Percentiles rank a stretch among this genome's conserved stretches.
Conservation (phyloP, 2,113 vertebrate species). For the Amphiprion percula region DNA sequence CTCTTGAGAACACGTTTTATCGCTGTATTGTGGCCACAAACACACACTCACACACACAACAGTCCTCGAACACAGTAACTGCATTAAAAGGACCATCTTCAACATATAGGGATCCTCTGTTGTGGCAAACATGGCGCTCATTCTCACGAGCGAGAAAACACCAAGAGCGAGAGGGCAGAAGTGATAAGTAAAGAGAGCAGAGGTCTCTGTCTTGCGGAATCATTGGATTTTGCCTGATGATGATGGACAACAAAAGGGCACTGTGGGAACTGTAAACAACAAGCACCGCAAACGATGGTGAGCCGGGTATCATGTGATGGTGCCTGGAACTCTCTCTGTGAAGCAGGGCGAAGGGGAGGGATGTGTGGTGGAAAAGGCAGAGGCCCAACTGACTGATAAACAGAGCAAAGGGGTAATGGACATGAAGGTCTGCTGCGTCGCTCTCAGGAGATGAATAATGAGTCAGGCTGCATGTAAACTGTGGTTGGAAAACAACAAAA, state of each 20-base stretch:
- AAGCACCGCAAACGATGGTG: conserved; percentile 60
- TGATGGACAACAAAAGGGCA: conserved; percentile 59
- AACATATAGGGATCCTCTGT: conserved; percentile 27
- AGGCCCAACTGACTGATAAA: conserved; percentile 78
- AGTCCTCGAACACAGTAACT: conserved; percentile 40
- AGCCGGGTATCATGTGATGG: conserved; percentile 67
- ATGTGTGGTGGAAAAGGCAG: conserved; percentile 67
- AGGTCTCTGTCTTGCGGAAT: conserved; percentile 51
- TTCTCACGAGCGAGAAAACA: conserved; percentile 49
- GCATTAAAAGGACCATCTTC: conserved; percentile 21
- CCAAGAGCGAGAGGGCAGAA: conserved; percentile 1
- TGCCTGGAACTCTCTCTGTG: conserved; percentile 64
- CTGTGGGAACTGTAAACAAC: conserved; percentile 75
- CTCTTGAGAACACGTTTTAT: conserved; percentile 65
- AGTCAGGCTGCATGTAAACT: conserved; percentile 78
- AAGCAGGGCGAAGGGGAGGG: conserved; percentile 53
- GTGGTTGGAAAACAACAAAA: conserved; percentile 82
- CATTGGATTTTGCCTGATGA: conserved; percentile 61
- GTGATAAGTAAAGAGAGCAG: conserved; percentile 36
- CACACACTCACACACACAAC: conserved; percentile 23
- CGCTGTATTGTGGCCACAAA: conserved; percentile 57
- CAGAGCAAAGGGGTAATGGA: conserved; percentile 66
- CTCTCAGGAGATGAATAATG: conserved; percentile 78
- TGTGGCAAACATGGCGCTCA: conserved; percentile 41
- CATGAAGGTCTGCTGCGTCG: conserved; percentile 58